Conservation (phyloP, 2,888 invertebrate genomes). For the Platycnemis pennipes region DNA sequence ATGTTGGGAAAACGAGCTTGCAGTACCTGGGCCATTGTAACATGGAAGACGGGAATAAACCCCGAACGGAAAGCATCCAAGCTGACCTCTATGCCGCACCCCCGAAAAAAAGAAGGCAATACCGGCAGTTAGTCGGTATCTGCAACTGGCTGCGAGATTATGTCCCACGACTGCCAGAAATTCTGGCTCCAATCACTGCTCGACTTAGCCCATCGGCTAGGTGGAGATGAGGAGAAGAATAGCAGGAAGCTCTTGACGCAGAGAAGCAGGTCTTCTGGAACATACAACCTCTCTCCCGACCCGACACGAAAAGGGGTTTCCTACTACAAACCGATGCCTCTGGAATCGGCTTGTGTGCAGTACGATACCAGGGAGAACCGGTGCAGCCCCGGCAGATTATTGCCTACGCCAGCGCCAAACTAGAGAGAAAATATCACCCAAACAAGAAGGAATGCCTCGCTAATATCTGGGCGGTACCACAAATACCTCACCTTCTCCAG, state of each 20-base stretch:
- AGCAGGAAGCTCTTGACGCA: neutral
- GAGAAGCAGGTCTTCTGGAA: neutral
- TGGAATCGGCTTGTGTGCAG: neutral
- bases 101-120: too few relatives aligned
- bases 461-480: too few relatives aligned
- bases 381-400: neutral
- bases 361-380: neutral
- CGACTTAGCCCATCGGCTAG: neutral
- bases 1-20: slow-evolving; percentile 45
- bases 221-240: neutral
- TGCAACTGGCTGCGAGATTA: neutral
- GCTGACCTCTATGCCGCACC: too few relatives aligned
- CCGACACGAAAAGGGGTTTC: neutral
- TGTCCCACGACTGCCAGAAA: neutral
- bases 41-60: too few relatives aligned
- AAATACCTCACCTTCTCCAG: too few relatives aligned
- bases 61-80: too few relatives aligned
- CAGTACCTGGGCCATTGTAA: neutral
- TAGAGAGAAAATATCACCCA: neutral
- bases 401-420: neutral
- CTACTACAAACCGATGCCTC: neutral
- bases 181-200: neutral
- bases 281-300: neutral
- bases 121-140: neutral
- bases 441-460: neutral